These are phyloP conservation scores for Scaptomyza flava DNA, from an alignment of 2,888 invertebrate species.

Conservation along the genomic window DNA sequence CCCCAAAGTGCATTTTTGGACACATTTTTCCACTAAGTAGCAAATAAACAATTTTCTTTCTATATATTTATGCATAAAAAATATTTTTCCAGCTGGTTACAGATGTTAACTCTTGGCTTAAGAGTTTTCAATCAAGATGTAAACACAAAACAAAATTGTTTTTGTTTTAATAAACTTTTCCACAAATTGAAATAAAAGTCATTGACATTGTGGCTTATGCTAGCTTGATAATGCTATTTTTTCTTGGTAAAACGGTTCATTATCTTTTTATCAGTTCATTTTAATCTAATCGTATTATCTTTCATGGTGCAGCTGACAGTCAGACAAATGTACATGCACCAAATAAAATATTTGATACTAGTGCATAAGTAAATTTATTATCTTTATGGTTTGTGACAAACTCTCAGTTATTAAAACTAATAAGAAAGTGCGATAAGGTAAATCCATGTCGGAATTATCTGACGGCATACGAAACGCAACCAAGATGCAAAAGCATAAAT, in stretches of 20 bases:
- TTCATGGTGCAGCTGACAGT: conserved; percentile 8
- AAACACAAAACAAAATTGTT: neutral
- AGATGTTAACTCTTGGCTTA: neutral
- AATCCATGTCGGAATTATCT: neutral
- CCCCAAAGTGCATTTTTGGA: conserved; percentile 48
- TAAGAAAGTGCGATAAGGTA: neutral
- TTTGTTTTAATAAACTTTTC: too few species aligned
- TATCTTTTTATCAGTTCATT: conserved; percentile 47
- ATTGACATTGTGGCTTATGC: neutral
- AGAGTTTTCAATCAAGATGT: neutral
- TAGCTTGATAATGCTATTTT: neutral
- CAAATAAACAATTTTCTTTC: conserved; percentile 16
- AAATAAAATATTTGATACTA: conserved; percentile 16
- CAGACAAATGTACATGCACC: neutral
- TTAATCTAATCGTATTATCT: conserved; percentile 63
- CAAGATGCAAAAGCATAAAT: conserved; percentile 30
- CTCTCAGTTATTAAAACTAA: too few species aligned
- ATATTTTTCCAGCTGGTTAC: neutral
- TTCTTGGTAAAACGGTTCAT: conserved; percentile 23
- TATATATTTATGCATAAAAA: neutral
- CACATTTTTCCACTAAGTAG: too few species aligned
- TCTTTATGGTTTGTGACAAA: too few species aligned
- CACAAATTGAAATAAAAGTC: neutral
- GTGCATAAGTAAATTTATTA: neutral
- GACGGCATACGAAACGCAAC: conserved; percentile 9